Percentiles rank a stretch among this genome's conserved stretches.
Conservation (phyloP, 2,797 vertebrate genomes). For the Pangasius mekongensis region DNA sequence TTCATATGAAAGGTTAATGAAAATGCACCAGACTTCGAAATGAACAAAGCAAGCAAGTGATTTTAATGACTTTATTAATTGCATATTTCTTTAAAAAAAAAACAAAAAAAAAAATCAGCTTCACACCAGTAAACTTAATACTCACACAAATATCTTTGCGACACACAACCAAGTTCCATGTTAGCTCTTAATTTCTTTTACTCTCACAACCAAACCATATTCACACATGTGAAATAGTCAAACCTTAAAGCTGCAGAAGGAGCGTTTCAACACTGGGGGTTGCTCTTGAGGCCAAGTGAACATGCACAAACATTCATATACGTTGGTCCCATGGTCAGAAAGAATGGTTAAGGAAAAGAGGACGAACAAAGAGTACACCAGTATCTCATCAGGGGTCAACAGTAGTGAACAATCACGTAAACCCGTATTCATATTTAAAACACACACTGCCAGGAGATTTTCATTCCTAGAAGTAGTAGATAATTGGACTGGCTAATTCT, state of each 20-base stretch:
- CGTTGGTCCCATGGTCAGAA: slow-evolving; percentile 70
- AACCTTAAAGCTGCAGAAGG: slow-evolving; percentile 68
- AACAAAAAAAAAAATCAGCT: slow-evolving; percentile 55
- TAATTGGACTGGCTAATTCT: background rate
- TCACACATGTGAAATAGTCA: slow-evolving; percentile 55
- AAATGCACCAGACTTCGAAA: background rate
- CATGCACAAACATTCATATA: slow-evolving; percentile 63
- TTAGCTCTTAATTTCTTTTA: slow-evolving; percentile 12
- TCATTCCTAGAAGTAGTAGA: background rate
- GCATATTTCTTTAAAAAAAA: slow-evolving; percentile 71
- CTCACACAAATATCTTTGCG: slow-evolving; percentile 58
- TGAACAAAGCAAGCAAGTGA: background rate
- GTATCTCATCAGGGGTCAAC: slow-evolving; percentile 5
- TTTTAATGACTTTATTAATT: slow-evolving; percentile 75
- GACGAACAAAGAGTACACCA: slow-evolving; percentile 22
- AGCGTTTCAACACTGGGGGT: slow-evolving; percentile 46
- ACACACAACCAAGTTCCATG: slow-evolving; percentile 47
- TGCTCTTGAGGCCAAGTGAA: slow-evolving; percentile 52
- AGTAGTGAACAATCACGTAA: slow-evolving; percentile 5
- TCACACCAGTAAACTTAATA: slow-evolving; percentile 60
- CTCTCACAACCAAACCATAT: slow-evolving; percentile 35
- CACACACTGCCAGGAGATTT: background rate
- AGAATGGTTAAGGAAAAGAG: slow-evolving; percentile 30
- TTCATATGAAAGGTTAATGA: background rate
- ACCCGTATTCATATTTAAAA: slow-evolving; percentile 38